Base-by-base conservation (phyloP, 2,888 invertebrate genomes). In the Dascillus cervinus region DNA sequence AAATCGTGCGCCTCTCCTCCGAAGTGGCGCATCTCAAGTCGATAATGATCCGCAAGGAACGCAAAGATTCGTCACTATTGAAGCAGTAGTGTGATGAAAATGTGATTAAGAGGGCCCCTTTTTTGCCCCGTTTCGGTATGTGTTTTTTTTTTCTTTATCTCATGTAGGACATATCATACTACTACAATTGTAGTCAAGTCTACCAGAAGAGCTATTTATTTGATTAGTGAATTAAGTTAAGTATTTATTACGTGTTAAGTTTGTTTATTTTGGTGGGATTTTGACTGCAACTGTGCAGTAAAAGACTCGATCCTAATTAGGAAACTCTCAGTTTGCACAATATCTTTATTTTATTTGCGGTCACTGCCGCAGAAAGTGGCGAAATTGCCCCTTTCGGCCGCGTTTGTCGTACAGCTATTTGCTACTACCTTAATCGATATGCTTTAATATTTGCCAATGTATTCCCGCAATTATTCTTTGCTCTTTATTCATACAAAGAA, bases 1-100 rank as follows among this genome's bases (percentile, higher is more conserved):
- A 94, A 64, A 71, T 95, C 46, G 87, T 85, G 51, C 76, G 87
- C 49, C 75, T 95, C 12, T 90, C 91, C 17, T 84, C 85, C 1
- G 94, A 95, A 66, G 90, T 95, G 44, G 90, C 88, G 28, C 85
- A 82, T 44, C 77, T 95, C 4, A 89, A 91, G 62, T 82, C 81
- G 54, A 78, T 83, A 70, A 77, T 85, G 70, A 80, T 79, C 40
- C 73, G 78, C 50, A 76, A 76, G 17, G 62, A 61, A 22, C 29
- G 29, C 26, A 50, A 55, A 33, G 47, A 51, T 37, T 31, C 45
- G 31, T 34, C 52, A 24, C 31, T 45, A 24, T 22, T 22, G 4
- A 34, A 32, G 30, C 43, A 42, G 41, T 47, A 46, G 37, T 40
- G 17, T 17, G 13, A 15, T 12, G 21, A 24, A 22, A 17, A 6